Evolutionary conservation across 2,888 invertebrate species (phyloP).

Genomic region (Phoronis australis): DNA sequence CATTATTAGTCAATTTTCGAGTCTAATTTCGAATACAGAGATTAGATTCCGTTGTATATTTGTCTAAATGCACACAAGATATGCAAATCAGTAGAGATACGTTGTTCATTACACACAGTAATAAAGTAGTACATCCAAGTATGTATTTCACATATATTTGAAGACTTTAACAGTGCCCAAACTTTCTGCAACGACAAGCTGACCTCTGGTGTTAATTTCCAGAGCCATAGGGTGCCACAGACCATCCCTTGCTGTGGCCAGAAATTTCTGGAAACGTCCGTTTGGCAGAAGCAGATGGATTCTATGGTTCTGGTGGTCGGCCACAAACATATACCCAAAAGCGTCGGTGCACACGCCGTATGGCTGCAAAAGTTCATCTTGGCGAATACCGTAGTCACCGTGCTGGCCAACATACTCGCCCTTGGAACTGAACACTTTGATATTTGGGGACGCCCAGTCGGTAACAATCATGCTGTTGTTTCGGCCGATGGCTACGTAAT

Average conservation of each 20-base stretch:
- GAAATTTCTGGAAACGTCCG: slow-evolving; percentile 30
- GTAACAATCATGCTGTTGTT: slow-evolving; percentile 38
- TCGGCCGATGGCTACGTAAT: slow-evolving; percentile 35
- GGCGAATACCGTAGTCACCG: slow-evolving; percentile 31
- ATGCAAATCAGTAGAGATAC: too few relatives aligned
- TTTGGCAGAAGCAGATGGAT: slow-evolving; percentile 36
- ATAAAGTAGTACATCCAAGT: too few relatives aligned
- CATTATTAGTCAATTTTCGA: too few relatives aligned
- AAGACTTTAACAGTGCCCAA: slow-evolving; percentile 40
- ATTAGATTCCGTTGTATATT: too few relatives aligned
- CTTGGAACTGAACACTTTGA: slow-evolving; percentile 32
- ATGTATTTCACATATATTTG: slow-evolving; percentile 31
- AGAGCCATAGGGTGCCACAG: slow-evolving; percentile 43
- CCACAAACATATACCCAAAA: slow-evolving; percentile 39
- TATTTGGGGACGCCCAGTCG: slow-evolving; percentile 41
- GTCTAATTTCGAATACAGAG: too few relatives aligned
- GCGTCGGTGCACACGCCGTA: slow-evolving; percentile 38
- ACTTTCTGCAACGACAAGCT: slow-evolving; percentile 39
- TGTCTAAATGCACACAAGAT: too few relatives aligned
- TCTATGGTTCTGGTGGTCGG: slow-evolving; percentile 40
- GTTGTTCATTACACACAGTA: too few relatives aligned
- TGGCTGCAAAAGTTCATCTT: slow-evolving; percentile 36
- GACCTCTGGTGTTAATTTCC: slow-evolving; percentile 27
- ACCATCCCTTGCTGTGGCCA: slow-evolving; percentile 28
- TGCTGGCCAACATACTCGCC: slow-evolving; percentile 29